A percentile compares a stretch with the other conserved stretches of the same genome.
Evolutionary conservation across 2,888 invertebrate genomes (phyloP).

Genomic region (Sarcophaga subvicina): DNA sequence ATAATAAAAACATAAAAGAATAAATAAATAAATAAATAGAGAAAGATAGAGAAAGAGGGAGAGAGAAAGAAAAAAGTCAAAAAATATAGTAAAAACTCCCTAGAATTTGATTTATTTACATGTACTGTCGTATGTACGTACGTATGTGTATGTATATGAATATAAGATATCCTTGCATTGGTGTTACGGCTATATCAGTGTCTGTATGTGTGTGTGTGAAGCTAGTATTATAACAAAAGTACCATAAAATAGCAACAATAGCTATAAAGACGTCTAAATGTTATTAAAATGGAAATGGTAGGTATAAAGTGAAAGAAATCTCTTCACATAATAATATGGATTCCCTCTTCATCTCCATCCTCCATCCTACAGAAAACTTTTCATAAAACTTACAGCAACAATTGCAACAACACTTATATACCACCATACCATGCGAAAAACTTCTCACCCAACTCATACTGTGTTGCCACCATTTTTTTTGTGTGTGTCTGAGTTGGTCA

Average conservation of each 20-base stretch:
- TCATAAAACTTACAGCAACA: conserved; percentile 41
- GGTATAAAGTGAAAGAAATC: not conserved
- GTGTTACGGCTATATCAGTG: not conserved
- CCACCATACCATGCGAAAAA: not conserved
- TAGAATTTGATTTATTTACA: conserved; percentile 62
- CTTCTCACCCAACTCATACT: conserved; percentile 54
- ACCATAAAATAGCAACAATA: conserved; percentile 40
- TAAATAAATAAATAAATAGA: conserved; percentile 13
- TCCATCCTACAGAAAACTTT: not conserved
- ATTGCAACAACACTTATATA: not conserved
- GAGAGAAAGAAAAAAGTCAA: not conserved
- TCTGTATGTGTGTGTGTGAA: not conserved
- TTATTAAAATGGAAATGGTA: conserved; percentile 35
- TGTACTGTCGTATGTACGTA: not conserved
- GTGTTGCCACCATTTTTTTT: conserved; percentile 42
- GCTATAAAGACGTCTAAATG: conserved; percentile 69
- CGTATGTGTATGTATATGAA: not conserved
- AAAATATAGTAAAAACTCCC: conserved; percentile 48
- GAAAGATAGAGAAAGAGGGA: not conserved
- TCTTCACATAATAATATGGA: not conserved
- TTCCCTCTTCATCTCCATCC: too few relatives aligned
- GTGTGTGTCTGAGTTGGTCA: conserved; percentile 31
- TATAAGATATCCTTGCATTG: conserved; percentile 3
- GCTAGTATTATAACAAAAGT: not conserved
- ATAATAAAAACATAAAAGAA: conserved; percentile 14